Conservation (phyloP, 2,888 invertebrate species). For the Bursaphelenchus okinawaensis region DNA sequence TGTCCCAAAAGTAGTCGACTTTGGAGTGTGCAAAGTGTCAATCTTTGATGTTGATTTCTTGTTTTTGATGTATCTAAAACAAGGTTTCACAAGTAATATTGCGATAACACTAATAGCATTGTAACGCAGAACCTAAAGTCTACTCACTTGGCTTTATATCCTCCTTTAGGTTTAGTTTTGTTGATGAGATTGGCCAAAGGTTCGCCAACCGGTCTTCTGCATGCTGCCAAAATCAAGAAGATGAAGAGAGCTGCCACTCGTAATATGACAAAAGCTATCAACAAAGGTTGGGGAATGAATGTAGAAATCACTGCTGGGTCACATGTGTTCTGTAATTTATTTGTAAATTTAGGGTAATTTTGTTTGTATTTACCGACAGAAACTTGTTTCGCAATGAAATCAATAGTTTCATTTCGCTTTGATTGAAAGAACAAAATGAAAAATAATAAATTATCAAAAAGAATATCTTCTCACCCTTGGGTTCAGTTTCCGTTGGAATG, state of each 20-base stretch:
- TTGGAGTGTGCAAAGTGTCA: slow-evolving; percentile 20
- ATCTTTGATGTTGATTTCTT: slow-evolving; percentile 16
- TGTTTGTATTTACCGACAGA: too few relatives aligned
- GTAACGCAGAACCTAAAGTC: slow-evolving; percentile 1
- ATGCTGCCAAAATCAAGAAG: slow-evolving; percentile 33
- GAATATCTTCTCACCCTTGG: slow-evolving; percentile 42
- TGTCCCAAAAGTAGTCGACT: slow-evolving; percentile 35
- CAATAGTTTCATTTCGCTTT: too few relatives aligned
- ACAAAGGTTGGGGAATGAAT: slow-evolving; percentile 39
- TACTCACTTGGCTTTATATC: slow-evolving; percentile 26
- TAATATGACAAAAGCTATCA: slow-evolving; percentile 37
- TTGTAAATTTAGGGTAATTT: too few relatives aligned
- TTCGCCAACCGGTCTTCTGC: slow-evolving; percentile 40
- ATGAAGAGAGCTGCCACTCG: slow-evolving; percentile 39
- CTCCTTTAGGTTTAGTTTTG: slow-evolving; percentile 24
- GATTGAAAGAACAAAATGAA: not conserved
- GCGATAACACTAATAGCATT: too few relatives aligned
- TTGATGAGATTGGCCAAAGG: slow-evolving; percentile 37
- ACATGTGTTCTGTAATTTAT: slow-evolving; percentile 53
- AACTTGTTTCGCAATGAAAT: too few relatives aligned
- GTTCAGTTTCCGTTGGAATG: slow-evolving; percentile 42
- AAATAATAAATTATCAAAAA: not conserved
- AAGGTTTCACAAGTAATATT: too few relatives aligned
- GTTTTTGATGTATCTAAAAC: slow-evolving; percentile 30
- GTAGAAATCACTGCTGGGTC: slow-evolving; percentile 46